Conservation (phyloP, 2,113 vertebrate genomes). For the Cranoglanis bouderius region DNA sequence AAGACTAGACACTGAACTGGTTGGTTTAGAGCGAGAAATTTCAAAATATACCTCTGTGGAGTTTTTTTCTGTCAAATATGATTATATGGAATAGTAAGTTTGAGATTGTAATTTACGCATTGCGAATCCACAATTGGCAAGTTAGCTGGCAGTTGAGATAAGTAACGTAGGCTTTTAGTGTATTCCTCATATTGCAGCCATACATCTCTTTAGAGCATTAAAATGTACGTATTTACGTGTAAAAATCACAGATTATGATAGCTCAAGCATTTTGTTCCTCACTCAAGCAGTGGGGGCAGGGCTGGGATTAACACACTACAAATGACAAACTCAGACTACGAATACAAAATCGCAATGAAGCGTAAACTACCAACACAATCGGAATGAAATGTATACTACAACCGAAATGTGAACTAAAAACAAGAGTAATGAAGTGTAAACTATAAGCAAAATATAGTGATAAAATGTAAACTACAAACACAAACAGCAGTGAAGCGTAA, state of each 20-base stretch:
- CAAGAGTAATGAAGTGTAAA: background rate
- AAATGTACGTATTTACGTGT: background rate
- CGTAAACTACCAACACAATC: background rate
- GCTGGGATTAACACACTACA: background rate
- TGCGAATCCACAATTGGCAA: background rate
- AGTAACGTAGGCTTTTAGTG: background rate
- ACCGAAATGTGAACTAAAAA: background rate
- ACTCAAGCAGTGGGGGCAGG: background rate
- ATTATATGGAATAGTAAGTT: background rate
- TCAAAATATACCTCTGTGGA: background rate
- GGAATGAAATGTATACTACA: background rate
- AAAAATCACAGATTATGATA: background rate
- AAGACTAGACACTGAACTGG: background rate
- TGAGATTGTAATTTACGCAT: background rate
- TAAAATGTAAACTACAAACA: background rate
- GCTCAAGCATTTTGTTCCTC: background rate
- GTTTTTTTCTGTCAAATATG: background rate
- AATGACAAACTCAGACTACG: too few relatives aligned
- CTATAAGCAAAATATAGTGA: background rate
- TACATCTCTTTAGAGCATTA: background rate
- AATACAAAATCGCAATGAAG: background rate
- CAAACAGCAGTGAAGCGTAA: too few relatives aligned
- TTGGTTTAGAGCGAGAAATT: background rate
- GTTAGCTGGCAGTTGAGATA: background rate
- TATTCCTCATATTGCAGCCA: background rate